phyloP scores from a whole-genome alignment of 1,140 invertebrate genomes.

The Danaus melanippus region DNA sequence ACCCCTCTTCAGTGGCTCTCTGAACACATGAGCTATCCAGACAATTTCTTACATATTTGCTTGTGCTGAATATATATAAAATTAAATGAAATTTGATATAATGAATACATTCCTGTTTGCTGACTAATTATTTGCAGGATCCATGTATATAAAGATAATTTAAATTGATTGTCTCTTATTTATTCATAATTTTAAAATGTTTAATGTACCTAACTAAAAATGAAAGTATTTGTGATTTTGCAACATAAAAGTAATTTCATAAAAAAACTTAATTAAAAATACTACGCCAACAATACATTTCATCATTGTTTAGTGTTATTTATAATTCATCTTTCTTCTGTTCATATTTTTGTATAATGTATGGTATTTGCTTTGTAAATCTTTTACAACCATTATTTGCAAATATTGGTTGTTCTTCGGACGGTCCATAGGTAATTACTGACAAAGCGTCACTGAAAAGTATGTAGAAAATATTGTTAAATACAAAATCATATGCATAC shows the following conservation, averaged over 20 bases:
- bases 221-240: too few species aligned
- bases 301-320: too few species aligned
- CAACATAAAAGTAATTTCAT: too few species aligned
- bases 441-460: conserved; percentile 60
- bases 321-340: conserved; percentile 27
- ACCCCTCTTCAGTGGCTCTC: conserved; percentile 98
- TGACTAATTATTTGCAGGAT: conserved; percentile 7
- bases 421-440: conserved; percentile 62
- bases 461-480: conserved; percentile 10
- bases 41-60: conserved; percentile 96
- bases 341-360: conserved; percentile 56
- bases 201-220: too few species aligned
- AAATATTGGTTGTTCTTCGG: conserved; percentile 59
- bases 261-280: too few species aligned
- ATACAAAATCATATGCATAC: neutral
- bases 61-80: conserved; percentile 43
- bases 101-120: conserved; percentile 10
- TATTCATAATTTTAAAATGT: too few species aligned
- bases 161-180: too few species aligned
- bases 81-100: conserved; percentile 8
- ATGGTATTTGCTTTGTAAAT: conserved; percentile 64
- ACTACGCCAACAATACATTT: too few species aligned
- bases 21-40: conserved; percentile 97
- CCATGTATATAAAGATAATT: conserved; percentile 1
- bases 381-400: conserved; percentile 68